Evolutionary conservation across 2,113 vertebrate species (phyloP).

Genomic region (Gobius niger): DNA sequence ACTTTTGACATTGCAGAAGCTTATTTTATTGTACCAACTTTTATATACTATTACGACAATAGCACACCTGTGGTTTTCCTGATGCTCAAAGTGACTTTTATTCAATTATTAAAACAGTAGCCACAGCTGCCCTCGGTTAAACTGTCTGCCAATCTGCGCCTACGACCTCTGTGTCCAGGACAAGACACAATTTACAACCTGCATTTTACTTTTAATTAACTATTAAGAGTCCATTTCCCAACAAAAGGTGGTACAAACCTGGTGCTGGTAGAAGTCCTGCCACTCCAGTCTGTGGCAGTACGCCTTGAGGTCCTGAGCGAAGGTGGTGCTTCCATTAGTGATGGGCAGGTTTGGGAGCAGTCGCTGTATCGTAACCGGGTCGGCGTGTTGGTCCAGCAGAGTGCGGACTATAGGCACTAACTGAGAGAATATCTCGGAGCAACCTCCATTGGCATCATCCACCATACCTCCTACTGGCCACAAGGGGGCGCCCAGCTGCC

Average conservation of each 20-base stretch:
- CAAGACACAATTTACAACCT: no score
- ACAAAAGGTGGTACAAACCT: constrained; percentile 72
- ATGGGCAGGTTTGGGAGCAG: constrained; percentile 88
- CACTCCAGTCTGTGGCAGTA: constrained; percentile 88
- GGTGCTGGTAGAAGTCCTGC: constrained; percentile 87
- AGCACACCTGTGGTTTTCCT: no score
- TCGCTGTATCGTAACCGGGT: constrained; percentile 79
- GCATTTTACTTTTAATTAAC: no score
- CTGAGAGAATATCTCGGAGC: constrained; percentile 80
- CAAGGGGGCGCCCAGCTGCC: constrained; percentile 84
- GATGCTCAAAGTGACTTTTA: no score
- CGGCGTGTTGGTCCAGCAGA: constrained; percentile 87
- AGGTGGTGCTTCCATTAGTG: constrained; percentile 93
- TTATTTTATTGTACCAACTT: no score
- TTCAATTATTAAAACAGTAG: no score
- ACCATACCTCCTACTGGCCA: constrained; percentile 64
- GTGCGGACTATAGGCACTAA: constrained; percentile 89
- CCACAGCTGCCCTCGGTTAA: no score
- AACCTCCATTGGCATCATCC: constrained; percentile 17
- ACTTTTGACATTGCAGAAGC: no score
- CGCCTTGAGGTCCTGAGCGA: constrained; percentile 89
- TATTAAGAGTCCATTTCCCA: no score
- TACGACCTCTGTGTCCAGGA: no score
- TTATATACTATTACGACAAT: no score
- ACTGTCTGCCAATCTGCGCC: no score